phyloP scores from a whole-genome alignment of 2,113 vertebrate species.

The Seriola rivoliana region DNA sequence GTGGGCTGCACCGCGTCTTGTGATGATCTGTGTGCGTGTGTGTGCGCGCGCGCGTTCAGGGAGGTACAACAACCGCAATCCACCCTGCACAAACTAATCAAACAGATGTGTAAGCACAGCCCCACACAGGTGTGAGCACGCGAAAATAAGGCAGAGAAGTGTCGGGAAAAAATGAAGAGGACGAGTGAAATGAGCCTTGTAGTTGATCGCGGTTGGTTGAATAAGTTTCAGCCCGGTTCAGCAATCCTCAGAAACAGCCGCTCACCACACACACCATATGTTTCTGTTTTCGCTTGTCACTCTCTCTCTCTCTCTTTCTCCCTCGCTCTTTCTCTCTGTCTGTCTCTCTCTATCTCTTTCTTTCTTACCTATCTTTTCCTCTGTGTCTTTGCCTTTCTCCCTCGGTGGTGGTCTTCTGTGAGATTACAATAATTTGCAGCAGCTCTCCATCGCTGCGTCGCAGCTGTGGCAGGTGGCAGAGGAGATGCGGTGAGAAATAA shows the following conservation, averaged over 20 bases:
- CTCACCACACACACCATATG: constrained; percentile 72
- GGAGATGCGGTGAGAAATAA: constrained; percentile 65
- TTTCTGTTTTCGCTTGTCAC: constrained; percentile 58
- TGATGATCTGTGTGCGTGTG: constrained; percentile 49
- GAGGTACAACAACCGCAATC: constrained; percentile 63
- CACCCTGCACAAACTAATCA: constrained; percentile 59
- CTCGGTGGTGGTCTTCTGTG: neutral
- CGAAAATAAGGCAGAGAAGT: neutral
- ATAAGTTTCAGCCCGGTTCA: constrained; percentile 63
- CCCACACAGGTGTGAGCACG: constrained; percentile 44
- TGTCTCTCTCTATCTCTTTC: constrained; percentile 1
- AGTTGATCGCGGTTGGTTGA: constrained; percentile 4
- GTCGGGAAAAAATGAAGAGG: neutral
- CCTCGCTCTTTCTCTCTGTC: constrained; percentile 2
- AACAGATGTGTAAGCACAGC: constrained; percentile 35
- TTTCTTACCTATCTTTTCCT: neutral
- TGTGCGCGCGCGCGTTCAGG: constrained; percentile 39
- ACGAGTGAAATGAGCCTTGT: neutral
- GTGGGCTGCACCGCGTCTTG: constrained; percentile 67
- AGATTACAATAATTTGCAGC: constrained; percentile 13
- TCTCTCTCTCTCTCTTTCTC: constrained; percentile 5
- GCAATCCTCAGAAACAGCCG: constrained; percentile 42
- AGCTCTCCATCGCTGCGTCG: constrained; percentile 68
- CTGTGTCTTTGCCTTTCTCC: neutral
- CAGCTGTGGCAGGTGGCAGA: constrained; percentile 66